Evolutionary conservation across 2,888 invertebrate species (phyloP).

Genomic region (Nycteola revayana): DNA sequence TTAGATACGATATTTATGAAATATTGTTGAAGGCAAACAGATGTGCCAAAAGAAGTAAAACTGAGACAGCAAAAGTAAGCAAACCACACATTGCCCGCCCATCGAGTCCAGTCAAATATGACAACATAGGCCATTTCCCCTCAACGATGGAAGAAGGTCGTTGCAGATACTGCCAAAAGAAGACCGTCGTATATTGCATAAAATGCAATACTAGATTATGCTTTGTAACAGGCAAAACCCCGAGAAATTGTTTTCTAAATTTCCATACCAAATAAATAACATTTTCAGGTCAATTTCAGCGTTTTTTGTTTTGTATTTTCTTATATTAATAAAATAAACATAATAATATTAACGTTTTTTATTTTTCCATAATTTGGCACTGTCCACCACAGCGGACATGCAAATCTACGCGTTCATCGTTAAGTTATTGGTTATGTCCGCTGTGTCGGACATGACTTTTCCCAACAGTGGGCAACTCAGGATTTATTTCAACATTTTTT

Average conservation of each 20-base stretch:
- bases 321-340: too few relatives aligned
- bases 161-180: neutral
- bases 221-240: neutral
- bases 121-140: constrained; percentile 1
- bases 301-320: neutral
- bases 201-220: neutral
- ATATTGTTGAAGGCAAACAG: constrained; percentile 2
- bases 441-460: too few relatives aligned
- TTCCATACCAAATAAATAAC: constrained; percentile 1
- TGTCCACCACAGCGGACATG: too few relatives aligned
- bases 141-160: neutral
- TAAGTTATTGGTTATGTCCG: too few relatives aligned
- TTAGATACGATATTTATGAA: neutral
- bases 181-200: neutral
- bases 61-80: too few relatives aligned
- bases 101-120: neutral
- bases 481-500: too few relatives aligned
- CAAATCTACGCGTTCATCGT: too few relatives aligned
- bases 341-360: too few relatives aligned
- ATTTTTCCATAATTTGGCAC: too few relatives aligned
- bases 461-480: too few relatives aligned
- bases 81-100: neutral
- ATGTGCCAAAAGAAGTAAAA: neutral
- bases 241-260: neutral
- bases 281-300: too few relatives aligned